Conservation (phyloP, 2,888 invertebrate species). For the Tenthredo amoena region DNA sequence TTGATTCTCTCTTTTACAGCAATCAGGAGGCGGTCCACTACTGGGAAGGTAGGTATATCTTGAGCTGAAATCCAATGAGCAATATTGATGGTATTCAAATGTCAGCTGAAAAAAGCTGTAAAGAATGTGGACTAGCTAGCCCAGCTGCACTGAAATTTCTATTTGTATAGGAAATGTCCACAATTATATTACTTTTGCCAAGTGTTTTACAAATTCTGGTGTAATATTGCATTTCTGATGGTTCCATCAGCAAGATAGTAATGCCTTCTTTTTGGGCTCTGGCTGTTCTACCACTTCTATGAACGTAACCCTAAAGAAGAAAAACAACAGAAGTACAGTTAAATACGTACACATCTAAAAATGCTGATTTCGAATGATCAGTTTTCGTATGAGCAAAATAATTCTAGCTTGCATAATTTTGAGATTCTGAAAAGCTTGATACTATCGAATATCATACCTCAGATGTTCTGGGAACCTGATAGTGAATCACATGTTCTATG, state of each 20-base stretch:
- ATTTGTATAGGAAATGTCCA: background rate
- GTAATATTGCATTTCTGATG: constrained; percentile 90
- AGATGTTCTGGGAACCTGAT: constrained; percentile 96
- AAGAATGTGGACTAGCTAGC: background rate
- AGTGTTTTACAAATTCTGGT: constrained; percentile 90
- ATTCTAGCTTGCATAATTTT: background rate
- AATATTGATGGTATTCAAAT: constrained; percentile 8
- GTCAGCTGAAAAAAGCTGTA: constrained; percentile 10
- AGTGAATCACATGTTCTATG: constrained; percentile 97
- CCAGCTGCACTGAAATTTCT: background rate
- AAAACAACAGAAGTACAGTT: background rate
- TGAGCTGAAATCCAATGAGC: constrained; percentile 81
- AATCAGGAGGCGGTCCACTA: constrained; percentile 82
- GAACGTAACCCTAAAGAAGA: constrained; percentile 90
- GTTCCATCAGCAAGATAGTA: constrained; percentile 94
- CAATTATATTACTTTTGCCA: constrained; percentile 85
- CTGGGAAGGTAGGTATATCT: constrained; percentile 92
- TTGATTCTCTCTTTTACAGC: constrained; percentile 86
- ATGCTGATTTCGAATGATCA: background rate
- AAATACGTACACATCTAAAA: background rate
- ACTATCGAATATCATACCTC: constrained; percentile 81
- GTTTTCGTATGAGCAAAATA: background rate
- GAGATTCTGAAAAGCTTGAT: background rate
- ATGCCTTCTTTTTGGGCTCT: constrained; percentile 93
- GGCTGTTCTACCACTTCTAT: constrained; percentile 98